Evolutionary conservation across 2,888 invertebrate species (phyloP), one percentile per base, ranked within the genome.

Genomic region (Bellardia pandia): DNA sequence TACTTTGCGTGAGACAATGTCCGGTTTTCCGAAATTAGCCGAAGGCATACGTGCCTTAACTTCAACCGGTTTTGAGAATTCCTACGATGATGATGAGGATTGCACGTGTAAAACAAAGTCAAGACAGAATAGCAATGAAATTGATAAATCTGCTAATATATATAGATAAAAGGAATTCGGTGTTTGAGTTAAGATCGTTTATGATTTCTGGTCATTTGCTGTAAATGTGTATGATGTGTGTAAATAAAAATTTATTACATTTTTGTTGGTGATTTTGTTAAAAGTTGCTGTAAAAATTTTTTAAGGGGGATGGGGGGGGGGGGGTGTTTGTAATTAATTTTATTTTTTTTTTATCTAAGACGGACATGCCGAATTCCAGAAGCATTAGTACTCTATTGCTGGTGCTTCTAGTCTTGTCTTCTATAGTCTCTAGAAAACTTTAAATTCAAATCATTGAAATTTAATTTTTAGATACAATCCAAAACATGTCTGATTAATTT

Each of bases 11-110:
- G 93, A 93, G 69, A 92, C 92, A 5, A 92, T 93, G 91, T 88
- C 90, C 0, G 93, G 93, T 3, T 92, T 93, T 72, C 93, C 93
- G 3, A 92, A 92, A 86, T 89, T 92, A 13, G 90, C 91, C 0
- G 93, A 93, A 62, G 91, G 93, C 6, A 72, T 93, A 53, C 90
- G 91, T 9, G 91, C 92, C 13, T 69, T 92, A 37, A 90, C 92
- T 9, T 89, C 92, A 6, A 64, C 85, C 7, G 37, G 30, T 7
- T 79, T 79, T 82, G 89, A 89, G n/a, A 89, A 86, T 40, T 88
- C 90, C 8, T 87, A 85, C 2, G 40, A 86, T n/a, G 90, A 90
- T 37, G 90, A 89, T 16, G 90, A 90, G 37, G 91, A 92, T 60
- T 92, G 92, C 77, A 91, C 92, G 42, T 92, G 92, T 86, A 89